Evolutionary conservation across 2,888 invertebrate species (phyloP), one percentile per base, ranked within the genome.

Genomic region (Drosophila differens): DNA sequence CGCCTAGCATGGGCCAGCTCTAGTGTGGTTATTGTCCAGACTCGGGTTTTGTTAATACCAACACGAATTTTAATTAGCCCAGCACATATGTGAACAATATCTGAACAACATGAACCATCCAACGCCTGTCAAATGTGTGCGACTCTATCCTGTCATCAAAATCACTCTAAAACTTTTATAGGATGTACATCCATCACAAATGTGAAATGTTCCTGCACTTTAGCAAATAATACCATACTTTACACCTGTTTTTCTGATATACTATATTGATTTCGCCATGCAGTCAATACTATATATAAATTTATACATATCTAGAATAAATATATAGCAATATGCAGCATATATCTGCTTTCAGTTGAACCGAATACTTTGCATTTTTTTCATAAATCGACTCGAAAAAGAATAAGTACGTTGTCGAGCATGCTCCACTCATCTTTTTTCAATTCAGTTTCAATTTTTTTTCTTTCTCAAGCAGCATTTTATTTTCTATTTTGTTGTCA

Each of bases 401-500:
- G 14, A 6, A 44, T 54, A 60, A 64, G 54, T 63, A 60, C 51
- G 22, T 4, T 49, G 10, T 25, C 30, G 35, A 51, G 35, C 19
- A 60, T 19, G 63, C 5, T 47, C 32, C 64, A 70, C 80, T 79
- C 67, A 67, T 74, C 39, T 65, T 79, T 79, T 47, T 79, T 65
- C 80, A 74, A 79, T 79, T 74, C 64, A 49, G 7, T 39, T 57
- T 14, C 4, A 51, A 4, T 63, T 30, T 41, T 35, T 44, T 55
- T 66, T 53, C 59, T 51, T 32, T 53, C 37, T 35, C 32, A 25
- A 44, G 37, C 12, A 47, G 47, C 44, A 51, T 60, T 72, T 71
- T 76, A 49, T 33, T 51, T 69, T 57, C 57, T 65, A 39, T 62
- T 69, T 51, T 67, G 51, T 68, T 62, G 65, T 84, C 88, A 91